Percentiles rank a stretch among this genome's conserved stretches.
Conservation (phyloP, 2,888 invertebrate genomes). For the Hermaeophaga mercurialis region DNA sequence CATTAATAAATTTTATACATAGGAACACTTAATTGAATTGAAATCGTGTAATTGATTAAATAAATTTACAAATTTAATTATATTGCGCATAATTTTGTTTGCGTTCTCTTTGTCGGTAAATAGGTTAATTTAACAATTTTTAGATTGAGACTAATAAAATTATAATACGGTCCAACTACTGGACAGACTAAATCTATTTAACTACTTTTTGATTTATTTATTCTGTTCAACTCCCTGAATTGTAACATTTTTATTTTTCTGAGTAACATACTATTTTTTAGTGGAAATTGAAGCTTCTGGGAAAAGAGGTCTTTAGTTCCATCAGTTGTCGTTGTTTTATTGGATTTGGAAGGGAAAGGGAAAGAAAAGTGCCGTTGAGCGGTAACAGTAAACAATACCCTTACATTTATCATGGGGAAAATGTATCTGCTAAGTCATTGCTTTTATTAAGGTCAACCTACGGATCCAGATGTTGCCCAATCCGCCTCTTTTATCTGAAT, state of each 20-base stretch:
- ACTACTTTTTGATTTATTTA: no score
- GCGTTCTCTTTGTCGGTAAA: no score
- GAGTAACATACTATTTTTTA: background rate
- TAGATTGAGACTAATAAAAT: no score
- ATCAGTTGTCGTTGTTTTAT: constrained; percentile 14
- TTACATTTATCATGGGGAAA: constrained; percentile 24
- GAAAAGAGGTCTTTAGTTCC: background rate
- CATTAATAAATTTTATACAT: no score
- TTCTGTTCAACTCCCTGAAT: no score
- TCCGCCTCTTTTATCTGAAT: constrained; percentile 23
- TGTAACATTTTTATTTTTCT: background rate
- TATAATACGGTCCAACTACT: no score
- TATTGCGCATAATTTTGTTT: no score
- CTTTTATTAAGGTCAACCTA: constrained; percentile 27
- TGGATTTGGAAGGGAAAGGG: constrained; percentile 7
- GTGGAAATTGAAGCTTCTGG: background rate
- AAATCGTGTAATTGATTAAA: no score
- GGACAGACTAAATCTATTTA: no score
- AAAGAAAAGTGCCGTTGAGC: constrained; percentile 13
- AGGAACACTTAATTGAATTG: no score
- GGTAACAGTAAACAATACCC: constrained; percentile 22
- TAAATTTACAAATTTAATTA: no score
- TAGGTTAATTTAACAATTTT: no score
- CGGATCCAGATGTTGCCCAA: constrained; percentile 25
- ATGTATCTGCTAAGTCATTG: constrained; percentile 26